Percentiles rank a stretch among this genome's conserved stretches.
Conservation (phyloP, 2,113 vertebrate species). For the Lutjanus erythropterus region DNA sequence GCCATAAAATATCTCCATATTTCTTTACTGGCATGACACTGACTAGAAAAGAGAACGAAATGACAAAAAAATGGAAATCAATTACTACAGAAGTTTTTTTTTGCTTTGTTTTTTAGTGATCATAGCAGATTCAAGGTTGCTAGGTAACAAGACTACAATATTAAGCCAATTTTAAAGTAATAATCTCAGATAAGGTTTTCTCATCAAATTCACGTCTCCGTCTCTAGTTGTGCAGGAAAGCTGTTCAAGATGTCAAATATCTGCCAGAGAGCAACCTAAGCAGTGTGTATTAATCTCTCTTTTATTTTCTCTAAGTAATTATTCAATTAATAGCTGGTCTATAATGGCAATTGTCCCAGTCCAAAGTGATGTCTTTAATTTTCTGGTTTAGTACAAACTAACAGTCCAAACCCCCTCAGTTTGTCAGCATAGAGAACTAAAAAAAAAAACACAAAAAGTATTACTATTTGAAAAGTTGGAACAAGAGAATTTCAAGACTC, state of each 20-base stretch:
- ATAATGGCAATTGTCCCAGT: neutral
- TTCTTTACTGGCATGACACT: neutral
- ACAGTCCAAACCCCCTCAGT: neutral
- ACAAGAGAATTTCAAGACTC: neutral
- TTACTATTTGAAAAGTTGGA: neutral
- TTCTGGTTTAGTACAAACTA: neutral
- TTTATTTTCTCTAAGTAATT: no score
- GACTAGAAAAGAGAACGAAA: neutral
- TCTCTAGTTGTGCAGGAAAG: neutral
- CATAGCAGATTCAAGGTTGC: neutral
- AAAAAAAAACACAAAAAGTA: neutral
- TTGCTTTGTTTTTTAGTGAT: neutral
- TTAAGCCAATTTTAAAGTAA: neutral
- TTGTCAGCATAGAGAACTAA: neutral
- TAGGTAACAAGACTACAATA: neutral
- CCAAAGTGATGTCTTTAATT: neutral
- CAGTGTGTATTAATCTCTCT: neutral
- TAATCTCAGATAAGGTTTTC: neutral
- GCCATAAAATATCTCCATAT: constrained; percentile 19
- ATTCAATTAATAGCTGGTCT: neutral
- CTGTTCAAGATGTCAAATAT: neutral
- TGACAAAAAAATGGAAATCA: neutral
- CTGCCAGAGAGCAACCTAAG: neutral
- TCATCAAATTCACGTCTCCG: neutral
- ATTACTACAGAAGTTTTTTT: neutral